Base-by-base conservation (phyloP, 1,140 invertebrate genomes). In the Drosophila takahashii region DNA sequence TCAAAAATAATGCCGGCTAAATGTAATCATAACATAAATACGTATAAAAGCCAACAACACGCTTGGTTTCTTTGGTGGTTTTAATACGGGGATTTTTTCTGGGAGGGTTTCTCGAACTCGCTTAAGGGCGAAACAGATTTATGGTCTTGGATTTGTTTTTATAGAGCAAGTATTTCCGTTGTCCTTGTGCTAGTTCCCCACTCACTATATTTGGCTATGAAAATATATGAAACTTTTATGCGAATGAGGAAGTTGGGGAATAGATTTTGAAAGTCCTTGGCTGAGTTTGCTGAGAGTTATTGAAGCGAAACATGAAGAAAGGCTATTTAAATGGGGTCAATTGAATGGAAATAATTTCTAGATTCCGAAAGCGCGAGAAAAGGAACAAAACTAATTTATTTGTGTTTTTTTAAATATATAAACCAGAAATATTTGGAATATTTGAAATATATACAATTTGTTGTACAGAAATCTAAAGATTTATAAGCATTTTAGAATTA, bases 1-100 rank as follows among this genome's bases (percentile, higher is more conserved):
- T 77, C 73, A 81, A 81, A 81, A 73, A 72, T 81, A 81, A 81
- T 62, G 78, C 79, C 78, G 62, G 62, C 72, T 60, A 81, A 81
- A 77, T 76, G 60, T 61, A 73, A 77, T 60, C 57, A 72, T 72
- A 77, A 81, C 61, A 69, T 54, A 53, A 50, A 71, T 39, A 60
- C 16, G 48, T 61, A 72, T 48, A 53, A 47, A 13, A 44, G 29
- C 67, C 50, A 48, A 51, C 47, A 36, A 70, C 64, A 54, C 60
- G 53, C 52, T 60, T 66, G 18, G 22, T 53, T 58, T 47, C 22
- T 22, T 22, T 75, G 29, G 9, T 39, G 34, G 52, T 34, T 13
- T 59, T 60, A 10, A 11, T 42, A 41, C 6, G 29, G 36, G 29
- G 27, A 57, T 44, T 58, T 37, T 52, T 58, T 44, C 27, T 69